Conservation (phyloP, 2,113 vertebrate species). For the Labeo catla region DNA sequence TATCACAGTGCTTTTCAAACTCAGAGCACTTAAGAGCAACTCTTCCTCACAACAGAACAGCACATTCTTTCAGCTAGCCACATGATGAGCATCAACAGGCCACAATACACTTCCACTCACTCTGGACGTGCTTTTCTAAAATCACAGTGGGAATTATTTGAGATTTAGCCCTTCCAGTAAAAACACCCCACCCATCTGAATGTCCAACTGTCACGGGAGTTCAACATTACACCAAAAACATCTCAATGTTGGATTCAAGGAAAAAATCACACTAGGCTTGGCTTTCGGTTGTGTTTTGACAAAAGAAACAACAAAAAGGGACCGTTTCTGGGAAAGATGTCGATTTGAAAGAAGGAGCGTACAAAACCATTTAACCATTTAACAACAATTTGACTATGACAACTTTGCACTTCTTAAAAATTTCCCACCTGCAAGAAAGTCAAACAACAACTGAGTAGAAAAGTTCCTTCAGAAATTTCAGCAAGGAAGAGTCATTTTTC, state of each 20-base stretch:
- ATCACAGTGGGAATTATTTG: slow-evolving; percentile 32
- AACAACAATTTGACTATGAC: background rate
- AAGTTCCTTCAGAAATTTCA: background rate
- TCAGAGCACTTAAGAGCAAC: slow-evolving; percentile 17
- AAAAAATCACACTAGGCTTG: slow-evolving; percentile 2
- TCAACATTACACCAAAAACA: slow-evolving; percentile 31
- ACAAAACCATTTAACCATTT: background rate
- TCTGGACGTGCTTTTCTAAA: background rate
- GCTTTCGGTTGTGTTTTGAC: slow-evolving; percentile 11
- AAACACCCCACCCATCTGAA: slow-evolving; percentile 36
- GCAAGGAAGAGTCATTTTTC: background rate
- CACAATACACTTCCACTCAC: slow-evolving; percentile 3
- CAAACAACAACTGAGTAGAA: background rate
- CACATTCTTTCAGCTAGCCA: slow-evolving; percentile 27
- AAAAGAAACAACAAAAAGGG: background rate
- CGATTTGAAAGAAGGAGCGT: background rate
- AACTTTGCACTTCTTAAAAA: background rate
- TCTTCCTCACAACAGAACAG: slow-evolving; percentile 22
- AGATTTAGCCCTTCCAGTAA: slow-evolving; percentile 21
- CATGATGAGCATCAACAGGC: slow-evolving; percentile 22
- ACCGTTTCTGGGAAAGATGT: background rate
- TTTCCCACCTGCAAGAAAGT: background rate
- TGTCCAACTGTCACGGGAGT: slow-evolving; percentile 9
- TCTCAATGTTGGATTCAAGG: slow-evolving; percentile 5
- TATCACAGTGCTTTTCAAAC: slow-evolving; percentile 23